Conservation (phyloP, 2,113 vertebrate genomes). For the Zapus hudsonius region DNA sequence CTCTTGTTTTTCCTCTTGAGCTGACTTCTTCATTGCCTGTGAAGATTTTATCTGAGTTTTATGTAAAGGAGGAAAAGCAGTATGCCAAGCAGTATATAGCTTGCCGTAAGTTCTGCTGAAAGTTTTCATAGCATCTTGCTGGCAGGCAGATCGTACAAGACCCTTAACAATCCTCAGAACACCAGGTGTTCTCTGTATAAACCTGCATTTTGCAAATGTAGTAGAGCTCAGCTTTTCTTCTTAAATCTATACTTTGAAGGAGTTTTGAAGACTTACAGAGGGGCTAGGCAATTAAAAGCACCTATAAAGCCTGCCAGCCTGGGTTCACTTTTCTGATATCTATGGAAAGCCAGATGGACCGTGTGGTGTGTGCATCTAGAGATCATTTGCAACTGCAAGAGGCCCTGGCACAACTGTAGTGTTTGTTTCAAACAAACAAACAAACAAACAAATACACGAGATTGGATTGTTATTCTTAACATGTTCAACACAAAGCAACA, state of each 20-base stretch:
- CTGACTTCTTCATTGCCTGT: not conserved
- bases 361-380: no score
- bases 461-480: not conserved
- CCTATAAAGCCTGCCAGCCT: not conserved
- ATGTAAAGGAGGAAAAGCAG: not conserved
- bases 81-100: not conserved
- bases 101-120: not conserved
- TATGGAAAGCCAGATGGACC: no score
- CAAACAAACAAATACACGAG: no score
- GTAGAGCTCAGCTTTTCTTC: not conserved
- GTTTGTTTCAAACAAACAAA: no score
- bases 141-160: not conserved
- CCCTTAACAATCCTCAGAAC: not conserved
- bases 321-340: not conserved
- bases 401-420: no score
- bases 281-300: no score
- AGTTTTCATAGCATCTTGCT: not conserved
- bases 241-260: not conserved
- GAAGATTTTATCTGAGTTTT: slow-evolving; percentile 5
- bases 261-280: not conserved
- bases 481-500: not conserved
- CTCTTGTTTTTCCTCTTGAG: not conserved
- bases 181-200: not conserved
- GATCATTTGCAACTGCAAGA: no score
- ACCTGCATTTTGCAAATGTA: not conserved